A percentile compares a stretch with the other conserved stretches of the same genome.
phyloP scores from a whole-genome alignment of 2,797 vertebrate genomes.

The Halcyon badia region DNA sequence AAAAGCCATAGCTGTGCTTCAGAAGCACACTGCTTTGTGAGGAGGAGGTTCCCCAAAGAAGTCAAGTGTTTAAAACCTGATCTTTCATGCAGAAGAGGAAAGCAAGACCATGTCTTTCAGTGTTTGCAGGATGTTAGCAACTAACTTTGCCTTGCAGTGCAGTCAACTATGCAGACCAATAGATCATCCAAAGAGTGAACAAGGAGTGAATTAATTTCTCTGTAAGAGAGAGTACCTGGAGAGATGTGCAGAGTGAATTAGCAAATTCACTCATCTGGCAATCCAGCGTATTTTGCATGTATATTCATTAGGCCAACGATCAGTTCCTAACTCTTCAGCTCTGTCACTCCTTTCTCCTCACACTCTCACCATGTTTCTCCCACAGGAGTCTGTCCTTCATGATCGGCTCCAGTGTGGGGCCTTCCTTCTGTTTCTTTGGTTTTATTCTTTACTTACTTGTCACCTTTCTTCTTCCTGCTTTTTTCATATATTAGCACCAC shows the following conservation, averaged over 20 bases:
- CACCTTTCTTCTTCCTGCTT: background rate
- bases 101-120: background rate
- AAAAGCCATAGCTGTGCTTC: background rate
- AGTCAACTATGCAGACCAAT: background rate
- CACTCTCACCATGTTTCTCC: background rate
- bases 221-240: background rate
- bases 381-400: background rate
- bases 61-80: background rate
- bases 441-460: background rate
- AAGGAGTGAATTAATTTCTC: slow-evolving; percentile 8
- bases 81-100: background rate
- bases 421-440: background rate
- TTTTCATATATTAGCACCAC: background rate
- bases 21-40: background rate
- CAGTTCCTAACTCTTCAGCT: background rate
- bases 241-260: background rate
- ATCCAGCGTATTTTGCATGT: background rate
- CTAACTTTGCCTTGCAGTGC: background rate
- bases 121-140: background rate
- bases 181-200: slow-evolving; percentile 9
- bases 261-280: slow-evolving; percentile 8
- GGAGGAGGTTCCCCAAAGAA: background rate
- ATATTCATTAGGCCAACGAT: background rate
- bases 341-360: background rate
- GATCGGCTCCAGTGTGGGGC: background rate